These are phyloP conservation scores for Eremobia ochroleuca DNA, from an alignment of 2,888 invertebrate species.

Conservation along the genomic window DNA sequence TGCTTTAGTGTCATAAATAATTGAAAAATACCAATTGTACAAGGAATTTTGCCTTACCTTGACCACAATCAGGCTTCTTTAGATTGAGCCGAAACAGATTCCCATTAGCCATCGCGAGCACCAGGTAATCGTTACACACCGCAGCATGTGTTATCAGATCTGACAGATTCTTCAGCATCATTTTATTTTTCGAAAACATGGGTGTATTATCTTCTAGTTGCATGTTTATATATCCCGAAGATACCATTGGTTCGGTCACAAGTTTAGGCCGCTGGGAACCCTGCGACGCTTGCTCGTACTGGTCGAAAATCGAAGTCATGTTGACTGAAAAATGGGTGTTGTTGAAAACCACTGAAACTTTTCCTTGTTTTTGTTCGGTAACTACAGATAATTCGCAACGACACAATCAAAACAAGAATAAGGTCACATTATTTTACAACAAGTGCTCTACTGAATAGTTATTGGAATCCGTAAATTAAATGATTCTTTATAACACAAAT, in stretches of 20 bases:
- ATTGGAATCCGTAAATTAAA: background rate
- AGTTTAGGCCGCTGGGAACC: slow-evolving; percentile 83
- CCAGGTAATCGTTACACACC: slow-evolving; percentile 95
- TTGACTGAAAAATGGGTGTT: slow-evolving; percentile 62
- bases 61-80: slow-evolving; percentile 94
- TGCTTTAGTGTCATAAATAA: background rate
- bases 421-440: slow-evolving; percentile 11
- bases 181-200: slow-evolving; percentile 96
- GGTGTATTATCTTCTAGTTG: slow-evolving; percentile 94
- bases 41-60: slow-evolving; percentile 90
- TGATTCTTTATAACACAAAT: background rate
- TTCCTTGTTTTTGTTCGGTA: background rate
- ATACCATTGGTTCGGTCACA: slow-evolving; percentile 85
- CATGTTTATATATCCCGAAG: slow-evolving; percentile 90
- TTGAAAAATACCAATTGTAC: background rate
- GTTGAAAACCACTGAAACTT: slow-evolving; percentile 24
- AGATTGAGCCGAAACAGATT: slow-evolving; percentile 95
- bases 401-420: background rate
- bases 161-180: slow-evolving; percentile 94
- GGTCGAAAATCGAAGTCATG: slow-evolving; percentile 96
- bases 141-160: slow-evolving; percentile 95
- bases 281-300: slow-evolving; percentile 95
- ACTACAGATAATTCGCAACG: background rate
- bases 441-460: background rate
- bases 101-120: slow-evolving; percentile 96